Base-by-base conservation (phyloP, 2,888 invertebrate species). In the Crepidodera aurea region DNA sequence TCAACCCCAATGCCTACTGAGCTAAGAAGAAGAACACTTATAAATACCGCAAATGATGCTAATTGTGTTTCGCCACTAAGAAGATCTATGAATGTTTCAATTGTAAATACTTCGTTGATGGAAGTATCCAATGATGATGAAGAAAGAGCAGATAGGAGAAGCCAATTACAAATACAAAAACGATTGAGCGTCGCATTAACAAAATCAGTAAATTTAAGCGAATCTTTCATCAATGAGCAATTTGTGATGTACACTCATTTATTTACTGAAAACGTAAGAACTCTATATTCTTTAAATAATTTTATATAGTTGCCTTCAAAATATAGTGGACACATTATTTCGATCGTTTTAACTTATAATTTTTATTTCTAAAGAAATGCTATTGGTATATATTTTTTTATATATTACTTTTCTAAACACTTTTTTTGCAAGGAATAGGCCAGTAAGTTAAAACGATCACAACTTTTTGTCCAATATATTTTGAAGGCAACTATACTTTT, bases 191-290 rank as follows among this genome's bases (percentile, higher is more conserved):
- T n/a, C n/a, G n/a, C n/a, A n/a, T n/a, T n/a, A n/a, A n/a, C n/a
- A n/a, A 39, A 51, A 42, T 12, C 60, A 7, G 7, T 25, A 5
- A 40, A 66, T 7, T 51, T 71, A 10, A 71, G 69, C 46, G 71
- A 75, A 15, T 63, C 71, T 19, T 85, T 84, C 48, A 85, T 87
- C 55, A 87, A 86, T 76, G 90, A 90, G 69, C 91, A 91, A 68
- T 87, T 91, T 68, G 85, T 89, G 65, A 88, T 88, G 65, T 92
- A 92, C 75, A 84, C 92, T 46, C 90, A 91, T 74, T 84, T 93
- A n/a, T 90, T 87, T 75, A 86, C 90, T 66, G 91, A 92, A 82
- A 93, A 93, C 84, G 90, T 90, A 81, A 82, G 85, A 10, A 25
- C 25, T 29, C 18, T 16, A 51, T 16, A 15, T 22, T 12, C 42